Percentiles rank a stretch among this genome's conserved stretches.
These are phyloP conservation scores for Epinephelus moara DNA, from an alignment of 2,113 vertebrate genomes.

Conservation along the genomic window DNA sequence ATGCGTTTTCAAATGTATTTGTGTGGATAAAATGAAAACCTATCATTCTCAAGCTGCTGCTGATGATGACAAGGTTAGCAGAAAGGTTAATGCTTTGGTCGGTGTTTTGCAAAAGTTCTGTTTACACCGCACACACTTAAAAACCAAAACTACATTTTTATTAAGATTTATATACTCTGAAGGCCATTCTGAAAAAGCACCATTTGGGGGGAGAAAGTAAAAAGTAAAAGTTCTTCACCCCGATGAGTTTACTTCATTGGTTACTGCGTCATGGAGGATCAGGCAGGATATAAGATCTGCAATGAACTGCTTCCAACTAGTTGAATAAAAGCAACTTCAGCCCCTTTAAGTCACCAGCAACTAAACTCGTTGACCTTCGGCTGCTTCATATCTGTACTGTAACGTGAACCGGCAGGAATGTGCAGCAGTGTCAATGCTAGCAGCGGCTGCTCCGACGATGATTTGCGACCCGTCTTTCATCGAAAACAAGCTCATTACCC, in stretches of 20 bases:
- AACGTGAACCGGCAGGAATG: conserved; percentile 76
- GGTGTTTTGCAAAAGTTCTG: background rate
- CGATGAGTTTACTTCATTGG: background rate
- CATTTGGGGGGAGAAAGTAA: background rate
- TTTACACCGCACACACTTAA: background rate
- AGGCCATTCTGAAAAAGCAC: background rate
- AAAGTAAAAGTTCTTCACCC: background rate
- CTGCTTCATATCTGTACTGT: conserved; percentile 70
- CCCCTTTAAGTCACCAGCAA: conserved; percentile 61
- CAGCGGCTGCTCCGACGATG: conserved; percentile 15
- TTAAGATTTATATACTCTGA: background rate
- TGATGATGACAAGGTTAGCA: background rate
- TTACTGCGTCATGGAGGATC: conserved; percentile 8
- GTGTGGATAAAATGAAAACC: too few species aligned
- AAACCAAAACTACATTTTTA: background rate
- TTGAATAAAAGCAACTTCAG: conserved; percentile 65
- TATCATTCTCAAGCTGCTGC: too few species aligned
- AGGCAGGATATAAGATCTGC: conserved; percentile 24
- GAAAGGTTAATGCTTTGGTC: background rate
- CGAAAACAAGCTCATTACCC: conserved; percentile 75
- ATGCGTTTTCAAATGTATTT: too few species aligned
- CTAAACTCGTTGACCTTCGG: conserved; percentile 68
- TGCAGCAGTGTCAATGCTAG: conserved; percentile 42
- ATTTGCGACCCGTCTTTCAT: conserved; percentile 71
- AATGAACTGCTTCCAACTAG: conserved; percentile 48